These are phyloP conservation scores for Mycetomoellerius zeteki DNA, from an alignment of 1,140 invertebrate species.

Conservation along the genomic window DNA sequence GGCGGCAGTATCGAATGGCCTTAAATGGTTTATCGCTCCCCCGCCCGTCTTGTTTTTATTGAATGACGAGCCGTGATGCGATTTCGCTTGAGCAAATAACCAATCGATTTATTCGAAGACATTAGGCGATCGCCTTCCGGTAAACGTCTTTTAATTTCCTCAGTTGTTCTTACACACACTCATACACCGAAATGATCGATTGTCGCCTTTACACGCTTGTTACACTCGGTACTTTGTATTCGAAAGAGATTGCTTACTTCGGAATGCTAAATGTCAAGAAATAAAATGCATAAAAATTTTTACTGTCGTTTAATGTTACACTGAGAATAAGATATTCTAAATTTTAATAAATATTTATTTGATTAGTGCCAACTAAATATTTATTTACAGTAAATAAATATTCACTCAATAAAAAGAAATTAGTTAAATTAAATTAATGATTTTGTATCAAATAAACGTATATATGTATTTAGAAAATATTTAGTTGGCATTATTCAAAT, in stretches of 20 bases:
- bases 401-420: too few species aligned
- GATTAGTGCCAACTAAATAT: too few species aligned
- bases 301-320: background rate
- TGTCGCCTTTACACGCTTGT: background rate
- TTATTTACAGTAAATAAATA: too few species aligned
- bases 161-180: background rate
- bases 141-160: conserved; percentile 80
- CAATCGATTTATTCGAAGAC: conserved; percentile 82
- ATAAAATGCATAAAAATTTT: conserved; percentile 28
- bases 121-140: conserved; percentile 77
- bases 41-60: conserved; percentile 84
- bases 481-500: too few species aligned
- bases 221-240: background rate
- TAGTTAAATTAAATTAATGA: too few species aligned
- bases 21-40: conserved; percentile 85
- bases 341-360: too few species aligned
- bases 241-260: conserved; percentile 1
- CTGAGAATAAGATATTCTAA: too few species aligned
- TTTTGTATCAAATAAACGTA: too few species aligned
- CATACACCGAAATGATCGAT: background rate
- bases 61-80: conserved; percentile 84
- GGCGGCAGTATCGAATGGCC: conserved; percentile 73
- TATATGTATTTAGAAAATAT: too few species aligned
- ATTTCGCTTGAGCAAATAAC: conserved; percentile 84
- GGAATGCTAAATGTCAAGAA: background rate